Conservation (phyloP, 2,113 vertebrate genomes). For the Sorex araneus region DNA sequence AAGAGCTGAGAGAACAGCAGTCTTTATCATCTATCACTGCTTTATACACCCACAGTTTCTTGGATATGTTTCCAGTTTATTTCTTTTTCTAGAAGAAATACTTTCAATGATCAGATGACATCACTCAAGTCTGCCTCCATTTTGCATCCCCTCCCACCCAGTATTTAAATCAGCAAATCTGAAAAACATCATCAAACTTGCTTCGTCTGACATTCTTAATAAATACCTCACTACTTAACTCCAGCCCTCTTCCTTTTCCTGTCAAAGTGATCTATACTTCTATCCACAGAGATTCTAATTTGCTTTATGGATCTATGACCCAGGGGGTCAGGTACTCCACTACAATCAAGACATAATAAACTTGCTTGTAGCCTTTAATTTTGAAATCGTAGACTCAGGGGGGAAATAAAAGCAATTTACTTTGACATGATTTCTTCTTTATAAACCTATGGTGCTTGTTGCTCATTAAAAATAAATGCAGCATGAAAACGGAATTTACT, state of each 20-base stretch:
- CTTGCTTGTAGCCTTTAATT: constrained; percentile 8
- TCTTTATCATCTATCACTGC: too few relatives aligned
- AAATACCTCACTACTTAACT: not conserved
- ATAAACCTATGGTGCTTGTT: not conserved
- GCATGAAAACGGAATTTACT: constrained; percentile 23
- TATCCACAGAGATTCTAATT: not conserved
- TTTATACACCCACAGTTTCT: not conserved
- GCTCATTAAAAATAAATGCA: constrained; percentile 31
- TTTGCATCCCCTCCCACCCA: not conserved
- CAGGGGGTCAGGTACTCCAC: not conserved
- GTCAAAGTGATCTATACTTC: not conserved
- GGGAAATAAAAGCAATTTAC: not conserved
- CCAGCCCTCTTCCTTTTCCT: not conserved
- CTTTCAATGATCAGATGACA: not conserved
- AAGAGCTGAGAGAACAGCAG: not conserved
- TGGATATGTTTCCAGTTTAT: not conserved
- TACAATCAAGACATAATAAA: not conserved
- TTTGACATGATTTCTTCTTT: constrained; percentile 28
- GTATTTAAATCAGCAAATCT: not conserved
- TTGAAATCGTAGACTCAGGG: not conserved
- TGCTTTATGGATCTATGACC: not conserved
- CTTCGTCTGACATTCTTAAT: not conserved
- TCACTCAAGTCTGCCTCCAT: not conserved
- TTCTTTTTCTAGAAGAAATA: not conserved
- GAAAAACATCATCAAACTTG: not conserved